phyloP scores from a whole-genome alignment of 2,888 invertebrate genomes.

The Drosophila melanosoma region DNA sequence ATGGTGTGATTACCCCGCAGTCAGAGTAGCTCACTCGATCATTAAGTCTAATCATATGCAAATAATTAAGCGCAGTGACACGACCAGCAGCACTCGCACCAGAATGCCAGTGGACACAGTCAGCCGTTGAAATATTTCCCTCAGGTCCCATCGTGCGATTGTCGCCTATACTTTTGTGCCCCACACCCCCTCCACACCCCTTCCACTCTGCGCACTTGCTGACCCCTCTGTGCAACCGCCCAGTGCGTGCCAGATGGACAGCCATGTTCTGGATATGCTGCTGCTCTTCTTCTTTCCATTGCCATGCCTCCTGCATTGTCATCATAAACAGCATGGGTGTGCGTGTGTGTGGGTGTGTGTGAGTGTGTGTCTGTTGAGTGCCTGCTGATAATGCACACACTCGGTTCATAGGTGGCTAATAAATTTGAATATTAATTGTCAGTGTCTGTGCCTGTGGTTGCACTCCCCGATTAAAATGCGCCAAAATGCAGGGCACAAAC shows the following conservation, averaged over 20 bases:
- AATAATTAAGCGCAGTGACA: conserved; percentile 82
- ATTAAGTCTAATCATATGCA: conserved; percentile 83
- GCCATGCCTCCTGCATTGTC: conserved; percentile 38
- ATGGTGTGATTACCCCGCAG: conserved; percentile 64
- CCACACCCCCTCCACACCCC: neutral
- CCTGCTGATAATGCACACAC: conserved; percentile 84
- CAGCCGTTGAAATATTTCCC: conserved; percentile 82
- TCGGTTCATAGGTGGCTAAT: conserved; percentile 84
- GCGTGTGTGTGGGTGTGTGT: conserved; percentile 5
- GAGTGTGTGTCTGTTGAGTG: conserved; percentile 41
- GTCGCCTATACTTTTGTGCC: conserved; percentile 71
- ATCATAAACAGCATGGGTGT: conserved; percentile 26
- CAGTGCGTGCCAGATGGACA: conserved; percentile 56
- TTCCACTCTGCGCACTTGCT: neutral
- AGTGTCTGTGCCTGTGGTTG: conserved; percentile 63
- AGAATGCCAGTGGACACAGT: conserved; percentile 20
- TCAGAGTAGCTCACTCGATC: conserved; percentile 64
- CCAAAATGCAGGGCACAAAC: conserved; percentile 39
- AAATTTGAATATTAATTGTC: conserved; percentile 84
- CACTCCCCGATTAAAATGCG: conserved; percentile 70
- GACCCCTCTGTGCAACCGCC: conserved; percentile 7
- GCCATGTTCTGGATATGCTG: conserved; percentile 35
- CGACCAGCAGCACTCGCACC: conserved; percentile 24
- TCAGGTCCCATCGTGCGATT: conserved; percentile 79
- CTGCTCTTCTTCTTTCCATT: conserved; percentile 5